Base-by-base conservation (phyloP, 1,140 invertebrate species). In the Drosophila pseudoobscura region DNA sequence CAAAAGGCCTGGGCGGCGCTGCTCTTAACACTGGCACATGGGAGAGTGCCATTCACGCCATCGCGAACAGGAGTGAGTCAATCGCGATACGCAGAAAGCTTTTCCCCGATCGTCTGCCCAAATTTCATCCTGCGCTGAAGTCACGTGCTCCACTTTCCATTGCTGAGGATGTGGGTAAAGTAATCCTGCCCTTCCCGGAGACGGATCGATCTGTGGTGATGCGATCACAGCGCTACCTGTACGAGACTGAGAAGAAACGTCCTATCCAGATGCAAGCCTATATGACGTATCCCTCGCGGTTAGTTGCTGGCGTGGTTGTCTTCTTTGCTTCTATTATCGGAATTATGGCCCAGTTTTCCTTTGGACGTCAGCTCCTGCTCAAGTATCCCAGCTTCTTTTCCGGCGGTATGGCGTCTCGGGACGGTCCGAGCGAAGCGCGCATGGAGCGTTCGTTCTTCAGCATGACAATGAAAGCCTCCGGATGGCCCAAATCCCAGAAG, bases 141-240 rank as follows among this genome's bases (percentile, higher is more conserved):
- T 59, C 76, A 46, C 93, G 90, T 9, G 78, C 92, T 1, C 50
- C 92, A 1, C 49, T 97, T 9, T 96, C 96, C 84, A 93, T 93
- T 52, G 94, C 93, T 56, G 70, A 93, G 2, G 90, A 94, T 22
- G 92, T 94, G 3, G 88, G 94, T 49, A 76, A 80, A 15, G 93
- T 93, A n/a, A 96, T 95, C 78, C 43, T 96, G 1, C 94, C 95
- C 11, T 98, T 98, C 91, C 94, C 94, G 1, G 96, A 96, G 7
- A 93, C 95, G 22, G 98, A 99, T 93, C 93, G 94, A 59, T 95
- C 96, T 6, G 94, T 99, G 7, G 94, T 96, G 3, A 88, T 94
- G 55, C 93, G 97, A 22, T 95, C 96, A 1, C 96, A 98, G 77
- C 93, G 95, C 47, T 94, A 94, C 85, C 93, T 96, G 3, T 95